phyloP scores from a whole-genome alignment of 2,113 vertebrate species.

The Gallinago undulata region DNA sequence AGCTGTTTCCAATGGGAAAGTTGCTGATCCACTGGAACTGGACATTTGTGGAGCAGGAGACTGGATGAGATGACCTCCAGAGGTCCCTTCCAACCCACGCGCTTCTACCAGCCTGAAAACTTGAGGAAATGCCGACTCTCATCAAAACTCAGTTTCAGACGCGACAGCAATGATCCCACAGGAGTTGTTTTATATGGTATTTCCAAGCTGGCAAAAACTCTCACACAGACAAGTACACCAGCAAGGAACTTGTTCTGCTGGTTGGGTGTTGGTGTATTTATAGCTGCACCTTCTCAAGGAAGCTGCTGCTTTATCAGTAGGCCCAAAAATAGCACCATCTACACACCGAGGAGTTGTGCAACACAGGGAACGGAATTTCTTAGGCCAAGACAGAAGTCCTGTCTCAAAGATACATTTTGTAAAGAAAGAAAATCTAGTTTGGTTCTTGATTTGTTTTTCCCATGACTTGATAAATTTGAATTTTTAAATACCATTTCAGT shows the following conservation, averaged over 20 bases:
- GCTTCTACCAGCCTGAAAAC: neutral
- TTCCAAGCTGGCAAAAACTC: neutral
- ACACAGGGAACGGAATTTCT: neutral
- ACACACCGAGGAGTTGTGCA: neutral
- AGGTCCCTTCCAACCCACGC: neutral
- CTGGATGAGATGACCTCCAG: neutral
- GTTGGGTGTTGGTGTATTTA: slow-evolving; percentile 38
- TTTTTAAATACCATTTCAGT: neutral
- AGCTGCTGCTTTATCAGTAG: slow-evolving; percentile 5
- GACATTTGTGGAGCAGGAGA: neutral
- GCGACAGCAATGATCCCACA: neutral
- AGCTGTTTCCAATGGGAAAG: neutral
- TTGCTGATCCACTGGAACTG: neutral
- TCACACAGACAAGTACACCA: neutral
- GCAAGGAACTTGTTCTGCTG: slow-evolving; percentile 46
- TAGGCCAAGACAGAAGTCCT: neutral
- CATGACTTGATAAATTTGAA: neutral
- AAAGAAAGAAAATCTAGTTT: neutral
- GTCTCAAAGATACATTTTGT: neutral
- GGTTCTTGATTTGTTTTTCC: neutral
- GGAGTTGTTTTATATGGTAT: neutral
- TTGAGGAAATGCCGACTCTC: neutral
- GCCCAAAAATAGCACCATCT: slow-evolving; percentile 12
- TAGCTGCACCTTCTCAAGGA: slow-evolving; percentile 27
- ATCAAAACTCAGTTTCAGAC: neutral